A percentile compares a stretch with the other conserved stretches of the same genome.
Conservation (phyloP, 2,113 vertebrate species). For the Patagioenas fasciata region DNA sequence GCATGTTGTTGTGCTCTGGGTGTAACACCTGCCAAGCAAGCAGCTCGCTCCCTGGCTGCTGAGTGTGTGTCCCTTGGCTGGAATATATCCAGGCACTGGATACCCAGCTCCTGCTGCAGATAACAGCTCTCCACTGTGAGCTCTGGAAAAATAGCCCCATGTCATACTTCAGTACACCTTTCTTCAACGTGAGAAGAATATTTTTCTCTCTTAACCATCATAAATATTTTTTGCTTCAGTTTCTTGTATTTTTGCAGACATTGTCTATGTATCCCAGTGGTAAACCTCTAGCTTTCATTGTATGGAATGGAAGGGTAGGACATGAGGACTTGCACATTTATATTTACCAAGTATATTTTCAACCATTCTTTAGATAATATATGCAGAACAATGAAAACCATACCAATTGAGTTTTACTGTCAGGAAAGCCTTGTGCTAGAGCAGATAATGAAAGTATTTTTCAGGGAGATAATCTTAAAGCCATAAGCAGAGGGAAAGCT, state of each 20-base stretch:
- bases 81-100: not conserved
- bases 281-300: not conserved
- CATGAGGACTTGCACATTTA: rapidly evolving
- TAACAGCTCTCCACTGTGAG: not conserved
- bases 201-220: not conserved
- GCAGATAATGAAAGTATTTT: not conserved
- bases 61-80: not conserved
- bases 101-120: not conserved
- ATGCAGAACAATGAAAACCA: not conserved
- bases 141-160: not conserved
- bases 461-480: not conserved
- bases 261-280: not conserved
- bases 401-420: not conserved
- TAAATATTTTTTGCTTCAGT: not conserved
- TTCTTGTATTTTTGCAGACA: not conserved
- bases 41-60: not conserved
- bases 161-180: not conserved
- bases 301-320: not conserved
- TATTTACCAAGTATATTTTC: not conserved
- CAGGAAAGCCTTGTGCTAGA: not conserved
- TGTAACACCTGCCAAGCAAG: not conserved
- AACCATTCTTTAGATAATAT: not conserved
- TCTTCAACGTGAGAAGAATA: not conserved
- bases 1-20: not conserved
- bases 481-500: not conserved